Conservation (phyloP, 2,888 invertebrate species). For the Drosophila seclusa region DNA sequence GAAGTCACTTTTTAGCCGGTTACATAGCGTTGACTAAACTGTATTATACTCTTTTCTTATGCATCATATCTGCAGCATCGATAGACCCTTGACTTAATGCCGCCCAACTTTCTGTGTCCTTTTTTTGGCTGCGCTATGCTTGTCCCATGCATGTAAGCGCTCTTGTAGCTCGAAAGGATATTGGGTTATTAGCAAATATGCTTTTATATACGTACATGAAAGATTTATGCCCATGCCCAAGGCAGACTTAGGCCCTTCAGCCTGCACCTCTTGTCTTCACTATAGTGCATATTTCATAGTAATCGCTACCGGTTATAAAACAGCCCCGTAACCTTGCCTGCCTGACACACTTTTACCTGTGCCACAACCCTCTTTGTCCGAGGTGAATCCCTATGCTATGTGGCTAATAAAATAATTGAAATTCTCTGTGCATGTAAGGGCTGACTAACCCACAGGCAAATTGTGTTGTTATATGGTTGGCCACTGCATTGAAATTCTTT, state of each 20-base stretch:
- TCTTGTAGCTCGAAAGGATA: constrained; percentile 59
- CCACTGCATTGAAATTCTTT: constrained; percentile 28
- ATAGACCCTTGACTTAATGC: constrained; percentile 1
- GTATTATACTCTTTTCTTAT: neutral
- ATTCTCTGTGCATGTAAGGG: constrained; percentile 66
- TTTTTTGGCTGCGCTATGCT: constrained; percentile 48
- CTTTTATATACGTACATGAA: constrained; percentile 71
- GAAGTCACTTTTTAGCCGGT: neutral
- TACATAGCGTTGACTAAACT: neutral
- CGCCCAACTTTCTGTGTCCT: constrained; percentile 36
- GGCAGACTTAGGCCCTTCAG: constrained; percentile 33
- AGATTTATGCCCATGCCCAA: constrained; percentile 66
- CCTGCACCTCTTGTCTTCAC: constrained; percentile 6
- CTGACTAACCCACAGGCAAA: constrained; percentile 36
- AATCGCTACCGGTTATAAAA: constrained; percentile 74
- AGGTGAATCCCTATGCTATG: constrained; percentile 56
- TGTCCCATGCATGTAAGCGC: constrained; percentile 29
- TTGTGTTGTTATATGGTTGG: constrained; percentile 27
- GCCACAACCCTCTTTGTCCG: constrained; percentile 48
- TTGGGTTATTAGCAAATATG: constrained; percentile 78
- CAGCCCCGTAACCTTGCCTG: constrained; percentile 45
- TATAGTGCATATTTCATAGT: constrained; percentile 74
- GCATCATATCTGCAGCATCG: constrained; percentile 3
- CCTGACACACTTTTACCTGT: constrained; percentile 54
- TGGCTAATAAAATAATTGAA: constrained; percentile 80